Base-by-base conservation (phyloP, 2,888 invertebrate species). In the Trachelus tabidus region DNA sequence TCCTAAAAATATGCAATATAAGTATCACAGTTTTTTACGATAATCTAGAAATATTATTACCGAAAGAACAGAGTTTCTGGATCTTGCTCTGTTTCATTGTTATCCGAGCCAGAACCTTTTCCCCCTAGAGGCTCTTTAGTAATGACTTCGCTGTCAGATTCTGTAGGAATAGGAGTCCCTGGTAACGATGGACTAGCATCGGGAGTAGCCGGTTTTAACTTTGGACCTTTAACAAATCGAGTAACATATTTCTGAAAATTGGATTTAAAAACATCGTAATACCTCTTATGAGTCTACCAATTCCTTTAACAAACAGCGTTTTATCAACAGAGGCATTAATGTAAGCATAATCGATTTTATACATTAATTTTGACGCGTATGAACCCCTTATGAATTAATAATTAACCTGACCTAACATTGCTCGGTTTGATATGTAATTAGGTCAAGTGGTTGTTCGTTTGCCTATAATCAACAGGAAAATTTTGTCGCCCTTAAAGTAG, bases 31-130 rank as follows among this genome's bases (percentile, higher is more conserved):
- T 9, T 23, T 56, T 56, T 56, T 56, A 56, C 56, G 23, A 56
- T 23, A 56, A 56, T 56, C 23, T 56, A 23, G 9, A 56, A 35
- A 76, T 56, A 68, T 40, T 79, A 81, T 82, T 80, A 91, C 91
- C 91, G 88, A 80, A 91, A 91, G 78, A 88, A 91, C 30, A 91
- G 85, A 4, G 90, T 88, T 75, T 91, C 91, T 12, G 86, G 86
- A 83, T 90, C 90, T 75, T 84, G 79, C 79, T 88, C 88, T 75
- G 79, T 77, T 31, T 85, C 87, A n/a, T n/a, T n/a, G 15, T 75
- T 74, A n/a, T 79, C 79, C 12, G 69, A 69, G 11, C 79, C 83
- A 3, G 77, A 83, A 35, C 83, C 81, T 75, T 84, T 84, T 69
- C 82, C 83, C 79, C 82, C 81, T 77, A 77, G 75, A 73, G 79